Percentiles rank a stretch among this genome's conserved stretches.
Conservation (phyloP, 2,888 invertebrate species). For the Drosophila phalerata region DNA sequence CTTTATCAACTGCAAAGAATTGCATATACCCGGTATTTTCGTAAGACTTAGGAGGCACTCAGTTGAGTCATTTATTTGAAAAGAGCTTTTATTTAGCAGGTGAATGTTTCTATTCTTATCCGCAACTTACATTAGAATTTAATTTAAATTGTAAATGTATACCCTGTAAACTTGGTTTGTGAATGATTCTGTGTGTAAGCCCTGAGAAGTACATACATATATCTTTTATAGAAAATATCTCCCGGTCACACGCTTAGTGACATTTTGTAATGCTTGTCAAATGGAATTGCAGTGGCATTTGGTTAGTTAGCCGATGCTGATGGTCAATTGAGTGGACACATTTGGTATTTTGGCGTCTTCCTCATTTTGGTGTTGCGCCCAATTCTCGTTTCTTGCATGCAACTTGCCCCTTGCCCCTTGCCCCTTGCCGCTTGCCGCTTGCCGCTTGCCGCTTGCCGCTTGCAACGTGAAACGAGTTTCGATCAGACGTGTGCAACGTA, state of each 20-base stretch:
- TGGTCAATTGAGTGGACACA: slow-evolving; percentile 21
- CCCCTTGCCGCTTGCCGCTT: no score
- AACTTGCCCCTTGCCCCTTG: slow-evolving; percentile 9
- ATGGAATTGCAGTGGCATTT: slow-evolving; percentile 30
- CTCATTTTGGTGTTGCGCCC: slow-evolving; percentile 31
- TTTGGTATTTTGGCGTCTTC: slow-evolving; percentile 31
- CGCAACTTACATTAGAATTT: neutral
- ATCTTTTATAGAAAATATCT: neutral
- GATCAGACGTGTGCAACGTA: slow-evolving; percentile 3
- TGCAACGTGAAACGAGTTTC: slow-evolving; percentile 27
- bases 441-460: neutral
- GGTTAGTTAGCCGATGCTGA: slow-evolving; percentile 13
- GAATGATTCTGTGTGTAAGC: no score
- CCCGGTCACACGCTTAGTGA: neutral
- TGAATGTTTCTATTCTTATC: neutral
- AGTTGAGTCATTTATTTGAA: no score
- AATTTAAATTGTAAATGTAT: neutral
- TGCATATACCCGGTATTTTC: neutral
- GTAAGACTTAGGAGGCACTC: neutral
- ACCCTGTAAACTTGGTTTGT: neutral
- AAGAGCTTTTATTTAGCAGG: no score
- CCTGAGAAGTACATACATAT: neutral
- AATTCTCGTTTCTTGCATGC: slow-evolving; percentile 6
- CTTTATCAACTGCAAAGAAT: neutral
- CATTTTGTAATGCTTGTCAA: slow-evolving; percentile 17